Conservation (phyloP, 2,113 vertebrate genomes). For the Scopus umbretta region DNA sequence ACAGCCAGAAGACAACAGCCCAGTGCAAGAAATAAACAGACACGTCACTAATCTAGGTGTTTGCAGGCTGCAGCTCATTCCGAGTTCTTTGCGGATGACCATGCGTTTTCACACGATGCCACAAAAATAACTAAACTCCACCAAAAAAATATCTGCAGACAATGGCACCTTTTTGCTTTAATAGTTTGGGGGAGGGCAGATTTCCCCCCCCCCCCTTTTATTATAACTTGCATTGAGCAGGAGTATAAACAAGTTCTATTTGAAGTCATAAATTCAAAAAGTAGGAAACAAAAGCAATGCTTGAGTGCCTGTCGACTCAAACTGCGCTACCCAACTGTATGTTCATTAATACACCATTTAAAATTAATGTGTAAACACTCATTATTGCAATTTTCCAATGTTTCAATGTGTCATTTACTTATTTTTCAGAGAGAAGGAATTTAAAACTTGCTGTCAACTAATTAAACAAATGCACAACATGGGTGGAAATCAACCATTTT, state of each 20-base stretch:
- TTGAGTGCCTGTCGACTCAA: background rate
- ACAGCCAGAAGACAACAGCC: background rate
- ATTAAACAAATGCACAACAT: background rate
- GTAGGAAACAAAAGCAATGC: background rate
- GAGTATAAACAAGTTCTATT: background rate
- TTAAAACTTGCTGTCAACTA: background rate
- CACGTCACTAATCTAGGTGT: background rate
- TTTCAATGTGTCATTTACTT: background rate
- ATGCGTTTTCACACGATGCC: background rate
- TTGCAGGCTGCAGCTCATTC: background rate
- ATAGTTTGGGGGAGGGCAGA: rapidly evolving
- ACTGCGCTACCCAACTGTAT: background rate
- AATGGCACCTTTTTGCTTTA: background rate
- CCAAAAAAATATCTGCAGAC: background rate
- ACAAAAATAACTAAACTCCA: background rate
- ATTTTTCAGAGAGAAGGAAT: background rate
- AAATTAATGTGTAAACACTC: background rate
- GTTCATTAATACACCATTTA: background rate
- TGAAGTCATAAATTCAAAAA: background rate
- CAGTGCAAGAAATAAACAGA: background rate
- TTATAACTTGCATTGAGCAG: background rate
- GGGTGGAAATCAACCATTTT: background rate
- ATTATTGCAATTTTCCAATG: background rate
- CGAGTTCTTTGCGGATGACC: background rate
- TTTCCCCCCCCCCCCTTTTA: rapidly evolving